phyloP scores from a whole-genome alignment of 92 coral and sea anemone species.

The Epizoanthus fatuus region DNA sequence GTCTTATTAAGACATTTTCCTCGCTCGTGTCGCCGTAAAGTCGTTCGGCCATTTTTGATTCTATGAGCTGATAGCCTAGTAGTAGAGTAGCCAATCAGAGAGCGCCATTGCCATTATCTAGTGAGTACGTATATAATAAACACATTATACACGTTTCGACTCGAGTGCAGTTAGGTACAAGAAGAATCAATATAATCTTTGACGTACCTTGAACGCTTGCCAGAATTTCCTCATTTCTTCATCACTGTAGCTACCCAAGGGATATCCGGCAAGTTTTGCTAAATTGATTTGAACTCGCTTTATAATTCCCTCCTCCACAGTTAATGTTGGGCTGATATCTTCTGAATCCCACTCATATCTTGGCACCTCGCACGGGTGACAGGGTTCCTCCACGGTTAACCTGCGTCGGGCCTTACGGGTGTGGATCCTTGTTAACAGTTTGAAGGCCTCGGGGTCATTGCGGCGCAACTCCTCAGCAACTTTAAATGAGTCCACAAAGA shows the following conservation, averaged over 20 bases:
- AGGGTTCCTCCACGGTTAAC: slow-evolving; percentile 20
- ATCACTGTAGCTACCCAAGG: background rate
- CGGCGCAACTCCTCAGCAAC: slow-evolving; percentile 13
- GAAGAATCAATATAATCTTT: too few species aligned
- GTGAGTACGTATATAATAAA: too few species aligned
- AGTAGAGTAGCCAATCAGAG: too few species aligned
- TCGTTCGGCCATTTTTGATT: too few species aligned
- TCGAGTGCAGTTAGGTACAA: too few species aligned
- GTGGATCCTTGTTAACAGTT: slow-evolving; percentile 4
- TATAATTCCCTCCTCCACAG: background rate
- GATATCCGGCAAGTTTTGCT: slow-evolving; percentile 7
- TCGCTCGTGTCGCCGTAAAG: too few species aligned
- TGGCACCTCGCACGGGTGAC: slow-evolving; percentile 14
- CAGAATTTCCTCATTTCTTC: slow-evolving; percentile 2
- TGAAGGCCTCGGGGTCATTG: slow-evolving; percentile 40
- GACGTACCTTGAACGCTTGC: background rate
- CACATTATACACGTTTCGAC: too few species aligned
- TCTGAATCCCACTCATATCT: slow-evolving; percentile 6
- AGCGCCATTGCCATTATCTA: too few species aligned
- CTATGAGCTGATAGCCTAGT: too few species aligned
- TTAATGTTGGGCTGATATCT: background rate
- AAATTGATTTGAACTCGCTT: background rate
- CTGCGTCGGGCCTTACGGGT: slow-evolving; percentile 28
- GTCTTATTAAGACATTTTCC: too few species aligned
- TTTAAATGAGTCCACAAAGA: slow-evolving; percentile 1